Conservation (phyloP, 2,113 vertebrate genomes). For the Tragelaphus imberbis region DNA sequence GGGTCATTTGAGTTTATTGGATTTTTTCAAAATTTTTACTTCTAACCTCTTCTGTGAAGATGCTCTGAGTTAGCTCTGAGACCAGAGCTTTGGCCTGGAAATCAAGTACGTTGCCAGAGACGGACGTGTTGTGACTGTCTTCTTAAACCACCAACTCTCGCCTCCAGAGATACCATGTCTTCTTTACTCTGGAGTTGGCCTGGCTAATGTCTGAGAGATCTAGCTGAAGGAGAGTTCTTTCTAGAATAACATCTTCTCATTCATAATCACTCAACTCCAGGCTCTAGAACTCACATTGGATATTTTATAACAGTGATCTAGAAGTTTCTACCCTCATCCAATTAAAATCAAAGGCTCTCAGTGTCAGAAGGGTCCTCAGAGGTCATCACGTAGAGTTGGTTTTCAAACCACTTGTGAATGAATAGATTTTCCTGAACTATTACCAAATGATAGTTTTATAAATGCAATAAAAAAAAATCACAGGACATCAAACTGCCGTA, state of each 20-base stretch:
- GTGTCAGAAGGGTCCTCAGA: background rate
- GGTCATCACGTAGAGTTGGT: background rate
- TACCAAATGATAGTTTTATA: background rate
- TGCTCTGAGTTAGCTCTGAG: background rate
- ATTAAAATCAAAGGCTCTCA: background rate
- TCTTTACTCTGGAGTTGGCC: background rate
- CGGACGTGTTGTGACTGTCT: background rate
- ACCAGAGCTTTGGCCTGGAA: background rate
- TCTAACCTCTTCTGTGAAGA: background rate
- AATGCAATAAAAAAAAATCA: background rate
- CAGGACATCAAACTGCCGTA: background rate
- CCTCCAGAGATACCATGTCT: background rate
- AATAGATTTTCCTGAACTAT: background rate
- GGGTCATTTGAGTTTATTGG: slow-evolving; percentile 6
- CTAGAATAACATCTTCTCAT: background rate
- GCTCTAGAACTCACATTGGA: background rate
- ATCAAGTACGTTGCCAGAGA: background rate
- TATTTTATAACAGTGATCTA: background rate
- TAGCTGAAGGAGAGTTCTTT: background rate
- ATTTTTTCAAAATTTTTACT: background rate
- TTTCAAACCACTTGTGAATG: background rate
- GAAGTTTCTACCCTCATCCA: background rate
- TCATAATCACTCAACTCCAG: background rate
- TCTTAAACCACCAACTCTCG: background rate
- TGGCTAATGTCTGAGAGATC: background rate